Conservation (phyloP, 2,113 vertebrate genomes). For the Plecturocebus donacophilus region DNA sequence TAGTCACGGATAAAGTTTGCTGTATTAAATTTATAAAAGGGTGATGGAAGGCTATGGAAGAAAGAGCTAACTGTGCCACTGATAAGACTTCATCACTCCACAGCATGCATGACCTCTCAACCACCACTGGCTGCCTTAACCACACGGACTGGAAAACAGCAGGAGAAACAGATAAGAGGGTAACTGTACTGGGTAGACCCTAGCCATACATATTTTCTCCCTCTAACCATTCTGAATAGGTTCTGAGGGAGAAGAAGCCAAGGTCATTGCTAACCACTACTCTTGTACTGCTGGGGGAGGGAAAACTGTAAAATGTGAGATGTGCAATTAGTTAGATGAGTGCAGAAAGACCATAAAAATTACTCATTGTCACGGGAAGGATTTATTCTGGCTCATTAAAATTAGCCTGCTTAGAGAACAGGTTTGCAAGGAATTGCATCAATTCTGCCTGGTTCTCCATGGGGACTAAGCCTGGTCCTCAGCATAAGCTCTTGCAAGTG, state of each 20-base stretch:
- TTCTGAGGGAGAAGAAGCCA: conserved; percentile 44
- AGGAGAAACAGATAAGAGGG: neutral
- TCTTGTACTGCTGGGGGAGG: conserved; percentile 26
- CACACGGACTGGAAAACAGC: neutral
- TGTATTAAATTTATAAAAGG: neutral
- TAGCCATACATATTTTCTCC: neutral
- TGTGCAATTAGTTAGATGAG: conserved; percentile 69
- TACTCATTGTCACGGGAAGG: conserved; percentile 56
- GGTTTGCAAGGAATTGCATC: conserved; percentile 39
- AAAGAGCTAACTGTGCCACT: neutral
- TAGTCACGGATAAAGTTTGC: neutral
- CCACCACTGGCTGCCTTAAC: neutral
- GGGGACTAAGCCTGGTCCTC: neutral
- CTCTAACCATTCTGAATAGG: neutral
- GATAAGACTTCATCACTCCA: neutral
- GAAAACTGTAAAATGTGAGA: conserved; percentile 49
- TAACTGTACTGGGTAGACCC: neutral
- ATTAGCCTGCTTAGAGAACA: conserved; percentile 60
- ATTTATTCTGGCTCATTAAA: conserved; percentile 72
- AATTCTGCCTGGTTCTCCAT: neutral
- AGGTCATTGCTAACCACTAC: conserved; percentile 46
- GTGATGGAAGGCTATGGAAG: too few species aligned
- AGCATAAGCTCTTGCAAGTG: neutral
- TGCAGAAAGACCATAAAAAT: conserved; percentile 73
- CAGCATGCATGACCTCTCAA: neutral